A percentile compares a stretch with the other conserved stretches of the same genome.
Conservation (phyloP, 37 sponge, comb jelly and placozoan genomes). For the Halisarca cf. caerulea region DNA sequence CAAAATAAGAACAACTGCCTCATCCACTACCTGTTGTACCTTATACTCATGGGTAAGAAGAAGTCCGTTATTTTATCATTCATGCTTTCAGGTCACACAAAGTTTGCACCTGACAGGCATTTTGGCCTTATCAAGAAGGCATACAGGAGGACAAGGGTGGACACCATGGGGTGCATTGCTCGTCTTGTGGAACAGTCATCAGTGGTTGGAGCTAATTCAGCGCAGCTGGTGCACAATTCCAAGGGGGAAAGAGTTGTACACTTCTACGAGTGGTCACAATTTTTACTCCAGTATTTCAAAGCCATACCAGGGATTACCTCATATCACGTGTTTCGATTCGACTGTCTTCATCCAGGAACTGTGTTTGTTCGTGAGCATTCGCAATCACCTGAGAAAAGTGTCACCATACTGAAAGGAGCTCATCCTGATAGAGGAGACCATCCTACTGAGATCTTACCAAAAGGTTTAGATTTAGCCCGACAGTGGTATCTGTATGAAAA, state of each 20-base stretch:
- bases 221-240: background rate
- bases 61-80: background rate
- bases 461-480: background rate
- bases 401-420: background rate
- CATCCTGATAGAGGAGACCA: background rate
- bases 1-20: background rate
- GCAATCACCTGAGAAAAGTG: background rate
- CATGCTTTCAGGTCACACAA: background rate
- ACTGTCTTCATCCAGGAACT: background rate
- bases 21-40: background rate
- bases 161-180: background rate
- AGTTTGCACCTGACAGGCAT: background rate
- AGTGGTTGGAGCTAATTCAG: background rate
- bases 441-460: background rate
- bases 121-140: background rate
- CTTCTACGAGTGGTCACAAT: background rate
- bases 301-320: background rate
- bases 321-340: conserved; percentile 1
- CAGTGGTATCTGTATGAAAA: conserved; percentile 12
- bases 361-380: background rate
- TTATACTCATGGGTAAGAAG: no score
- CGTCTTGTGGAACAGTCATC: background rate
- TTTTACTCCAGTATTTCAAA: background rate
- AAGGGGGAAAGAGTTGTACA: background rate
- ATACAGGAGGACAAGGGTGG: background rate